Evolutionary conservation across 2,888 invertebrate genomes (phyloP), one percentile per base, ranked within the genome.

Genomic region (Troides aeacus): DNA sequence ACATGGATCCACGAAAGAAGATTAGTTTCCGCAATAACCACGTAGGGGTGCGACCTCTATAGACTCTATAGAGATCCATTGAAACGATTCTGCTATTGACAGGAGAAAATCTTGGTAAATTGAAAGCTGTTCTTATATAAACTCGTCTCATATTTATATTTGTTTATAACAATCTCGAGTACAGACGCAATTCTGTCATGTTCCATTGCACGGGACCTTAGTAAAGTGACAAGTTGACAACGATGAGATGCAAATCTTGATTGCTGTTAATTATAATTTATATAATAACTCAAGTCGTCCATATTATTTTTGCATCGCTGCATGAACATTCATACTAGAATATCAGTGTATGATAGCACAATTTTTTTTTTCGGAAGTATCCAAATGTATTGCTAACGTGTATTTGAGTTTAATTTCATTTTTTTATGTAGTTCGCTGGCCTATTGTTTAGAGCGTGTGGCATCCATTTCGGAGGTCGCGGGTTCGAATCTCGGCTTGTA

Each of bases 1-100:
- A 77, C 79, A 79, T 81, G 79, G 76, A 75, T 79, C 76, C 80
- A 80, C 80, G 79, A 81, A 82, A 78, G 80, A 82, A 85, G 88
- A 89, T 90, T 88, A 87, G 81, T 83, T 79, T 79, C 77, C 77
- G 78, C 78, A 76, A 74, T 75, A 75, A 77, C 74, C 77, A 77
- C 75, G 75, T 74, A 74, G 73, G 74, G 68, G 72, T 74, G 68
- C 70, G 57, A 57, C 64, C 61, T 62, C 42, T 21, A 39, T 62
- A 56, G 57, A 24, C 62, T 21, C 21, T 21, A 21, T 21, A 21
- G 66, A 50, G 56, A 56, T 39, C 50, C 63, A 68, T 73, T 68
- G 69, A 73, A 73, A 72, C 71, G 69, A 67, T 42, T 61, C 67
- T 66, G 70, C 66, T 67, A 64, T 67, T 70, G 70, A 70, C 70